Evolutionary conservation across 2,888 invertebrate species (phyloP), one percentile per base, ranked within the genome.

Genomic region (Ophonus ardosiacus): DNA sequence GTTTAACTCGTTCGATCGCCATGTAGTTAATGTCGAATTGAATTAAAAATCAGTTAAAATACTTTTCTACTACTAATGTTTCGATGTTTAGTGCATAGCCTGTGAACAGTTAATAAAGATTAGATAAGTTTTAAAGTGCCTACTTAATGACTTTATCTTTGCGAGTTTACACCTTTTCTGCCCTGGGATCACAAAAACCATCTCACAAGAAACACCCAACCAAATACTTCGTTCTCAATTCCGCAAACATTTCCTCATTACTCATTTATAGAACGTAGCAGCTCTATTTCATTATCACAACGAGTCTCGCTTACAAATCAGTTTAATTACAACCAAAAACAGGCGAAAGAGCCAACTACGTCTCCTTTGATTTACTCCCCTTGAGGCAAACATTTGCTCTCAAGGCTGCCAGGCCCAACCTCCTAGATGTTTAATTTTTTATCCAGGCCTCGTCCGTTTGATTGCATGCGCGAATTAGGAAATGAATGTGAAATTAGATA

Each of bases 291-390:
- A 78, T 57, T 78, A 78, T 78, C 56, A 57, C 78, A 78, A 78
- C 78, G 78, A 24, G 78, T 31, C 57, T 59, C 24, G 78, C 78
- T 78, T 78, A 78, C 78, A 78, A 57, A 78, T 78, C 57, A 59
- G 57, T 78, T 78, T 78, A 78, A 78, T 78, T 78, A 57, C 18
- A 31, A 31, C 57, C 78, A 78, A 78, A 78, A 78, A 78, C 78
- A 78, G 38, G 56, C 10, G 71, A 56, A 24, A 56, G 31, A 56
- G 31, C 78, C 57, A 78, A 78, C 31, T 57, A 21, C 43, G 51
- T 4, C 21, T 5, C 24, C 76, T 51, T 76, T 76, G 76, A 76
- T 76, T 51, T 38, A 1, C 43, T 38, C 38, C 17, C 31, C 31
- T 71, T n/a, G 15, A n/a, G 1, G 5, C 51, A 21, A 13, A 7